These are phyloP conservation scores for Lichenostomus cassidix DNA, from an alignment of 2,113 vertebrate species.

Conservation along the genomic window DNA sequence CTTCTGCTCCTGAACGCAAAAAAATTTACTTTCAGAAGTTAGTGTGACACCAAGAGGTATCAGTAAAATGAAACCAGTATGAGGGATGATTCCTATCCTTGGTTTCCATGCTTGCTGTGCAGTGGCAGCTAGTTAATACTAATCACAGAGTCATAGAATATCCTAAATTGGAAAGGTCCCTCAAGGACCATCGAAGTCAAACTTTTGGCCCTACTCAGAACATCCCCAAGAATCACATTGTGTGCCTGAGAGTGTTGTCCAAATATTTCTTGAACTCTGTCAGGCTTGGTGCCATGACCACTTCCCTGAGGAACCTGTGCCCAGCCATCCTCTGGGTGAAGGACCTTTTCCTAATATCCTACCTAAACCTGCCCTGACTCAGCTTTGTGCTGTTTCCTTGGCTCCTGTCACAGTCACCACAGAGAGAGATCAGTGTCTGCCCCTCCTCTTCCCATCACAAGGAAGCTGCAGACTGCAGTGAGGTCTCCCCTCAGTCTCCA, in stretches of 20 bases:
- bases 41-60: neutral
- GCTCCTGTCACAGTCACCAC: neutral
- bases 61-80: neutral
- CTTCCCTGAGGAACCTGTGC: neutral
- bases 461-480: accelerated
- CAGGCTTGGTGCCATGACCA: neutral
- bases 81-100: neutral
- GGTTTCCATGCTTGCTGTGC: neutral
- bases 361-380: neutral
- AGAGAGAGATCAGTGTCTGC: neutral
- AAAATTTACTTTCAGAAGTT: neutral
- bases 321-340: neutral
- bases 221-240: neutral
- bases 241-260: neutral
- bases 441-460: accelerated
- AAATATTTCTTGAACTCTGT: neutral
- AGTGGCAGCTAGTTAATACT: neutral
- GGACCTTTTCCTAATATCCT: neutral
- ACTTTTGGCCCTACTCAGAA: neutral
- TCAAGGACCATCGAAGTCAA: neutral
- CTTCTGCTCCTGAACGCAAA: neutral
- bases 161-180: neutral
- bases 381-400: accelerated
- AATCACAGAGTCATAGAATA: neutral
- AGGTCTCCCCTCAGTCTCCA: neutral